Percentiles rank a stretch among this genome's conserved stretches.
These are phyloP conservation scores for Drosophila carrolli DNA, from an alignment of 1,140 invertebrate genomes.

Conservation along the genomic window DNA sequence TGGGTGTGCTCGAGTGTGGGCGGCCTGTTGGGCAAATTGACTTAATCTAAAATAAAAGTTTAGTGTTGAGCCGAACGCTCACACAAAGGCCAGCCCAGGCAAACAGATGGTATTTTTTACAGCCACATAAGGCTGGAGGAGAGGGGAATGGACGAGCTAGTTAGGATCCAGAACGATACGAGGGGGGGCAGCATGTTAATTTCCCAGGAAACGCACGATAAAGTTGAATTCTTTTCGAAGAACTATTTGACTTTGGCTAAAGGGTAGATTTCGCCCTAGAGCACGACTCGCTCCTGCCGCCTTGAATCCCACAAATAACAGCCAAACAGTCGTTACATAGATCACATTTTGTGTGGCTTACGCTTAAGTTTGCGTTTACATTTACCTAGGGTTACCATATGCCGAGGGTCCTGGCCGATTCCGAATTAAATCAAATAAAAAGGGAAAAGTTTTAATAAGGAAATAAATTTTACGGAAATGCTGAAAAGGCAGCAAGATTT, in stretches of 20 bases:
- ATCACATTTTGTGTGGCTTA: constrained; percentile 55
- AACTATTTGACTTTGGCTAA: constrained; percentile 74
- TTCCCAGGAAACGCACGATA: constrained; percentile 82
- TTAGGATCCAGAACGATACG: constrained; percentile 22
- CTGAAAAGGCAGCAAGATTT: constrained; percentile 79
- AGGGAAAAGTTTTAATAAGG: constrained; percentile 76
- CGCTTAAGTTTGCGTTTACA: constrained; percentile 21
- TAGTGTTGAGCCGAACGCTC: constrained; percentile 55
- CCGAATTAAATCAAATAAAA: constrained; percentile 32
- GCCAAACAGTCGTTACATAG: constrained; percentile 62
- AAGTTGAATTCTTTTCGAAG: constrained; percentile 79
- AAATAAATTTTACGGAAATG: constrained; percentile 77
- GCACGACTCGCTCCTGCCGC: neutral
- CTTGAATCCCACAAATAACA: constrained; percentile 24
- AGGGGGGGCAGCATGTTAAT: constrained; percentile 66
- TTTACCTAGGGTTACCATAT: constrained; percentile 11
- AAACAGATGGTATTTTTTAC: constrained; percentile 56
- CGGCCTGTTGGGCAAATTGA: constrained; percentile 63
- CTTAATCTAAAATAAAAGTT: constrained; percentile 83
- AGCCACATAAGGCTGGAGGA: constrained; percentile 9
- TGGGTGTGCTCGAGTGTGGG: constrained; percentile 5
- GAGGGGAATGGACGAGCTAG: constrained; percentile 42
- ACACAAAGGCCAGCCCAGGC: constrained; percentile 44
- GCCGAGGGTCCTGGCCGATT: neutral
- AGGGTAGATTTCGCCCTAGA: constrained; percentile 29